Conservation (phyloP, 2,888 invertebrate species). For the Megaustenia siamemsis region DNA sequence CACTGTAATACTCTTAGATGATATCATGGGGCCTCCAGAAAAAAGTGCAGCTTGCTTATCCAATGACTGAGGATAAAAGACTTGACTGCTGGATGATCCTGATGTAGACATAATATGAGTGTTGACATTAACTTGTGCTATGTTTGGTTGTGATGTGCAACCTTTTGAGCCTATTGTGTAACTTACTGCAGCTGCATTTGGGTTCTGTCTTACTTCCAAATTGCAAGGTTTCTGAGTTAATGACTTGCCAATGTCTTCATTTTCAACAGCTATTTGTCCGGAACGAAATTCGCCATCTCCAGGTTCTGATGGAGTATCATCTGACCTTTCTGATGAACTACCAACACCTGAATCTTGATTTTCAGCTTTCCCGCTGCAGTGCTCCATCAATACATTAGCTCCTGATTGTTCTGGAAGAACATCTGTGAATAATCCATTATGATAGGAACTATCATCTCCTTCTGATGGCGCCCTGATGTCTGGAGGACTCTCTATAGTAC, state of each 20-base stretch:
- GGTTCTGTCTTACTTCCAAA: background rate
- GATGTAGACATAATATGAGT: background rate
- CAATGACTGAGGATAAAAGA: conserved; percentile 25
- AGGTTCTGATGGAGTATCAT: conserved; percentile 72
- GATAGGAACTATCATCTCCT: conserved; percentile 72
- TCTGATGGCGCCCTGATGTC: conserved; percentile 60
- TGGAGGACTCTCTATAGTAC: conserved; percentile 52
- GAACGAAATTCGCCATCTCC: conserved; percentile 71
- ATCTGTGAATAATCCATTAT: conserved; percentile 66
- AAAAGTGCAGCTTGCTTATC: conserved; percentile 19
- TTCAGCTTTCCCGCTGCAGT: conserved; percentile 63
- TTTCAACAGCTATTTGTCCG: conserved; percentile 42
- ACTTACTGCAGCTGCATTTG: conserved; percentile 14
- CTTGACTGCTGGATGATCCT: background rate
- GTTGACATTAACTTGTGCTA: background rate
- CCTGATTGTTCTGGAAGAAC: conserved; percentile 57
- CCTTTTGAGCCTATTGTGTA: conserved; percentile 35
- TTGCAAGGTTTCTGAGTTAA: conserved; percentile 14
- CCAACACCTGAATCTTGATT: conserved; percentile 76
- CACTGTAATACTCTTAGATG: background rate
- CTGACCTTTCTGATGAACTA: conserved; percentile 74
- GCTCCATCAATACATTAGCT: conserved; percentile 64
- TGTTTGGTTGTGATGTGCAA: background rate
- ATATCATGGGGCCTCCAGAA: background rate
- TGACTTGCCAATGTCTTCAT: conserved; percentile 38